Conservation (phyloP, 2,797 vertebrate species). For the Pangasius djambal region DNA sequence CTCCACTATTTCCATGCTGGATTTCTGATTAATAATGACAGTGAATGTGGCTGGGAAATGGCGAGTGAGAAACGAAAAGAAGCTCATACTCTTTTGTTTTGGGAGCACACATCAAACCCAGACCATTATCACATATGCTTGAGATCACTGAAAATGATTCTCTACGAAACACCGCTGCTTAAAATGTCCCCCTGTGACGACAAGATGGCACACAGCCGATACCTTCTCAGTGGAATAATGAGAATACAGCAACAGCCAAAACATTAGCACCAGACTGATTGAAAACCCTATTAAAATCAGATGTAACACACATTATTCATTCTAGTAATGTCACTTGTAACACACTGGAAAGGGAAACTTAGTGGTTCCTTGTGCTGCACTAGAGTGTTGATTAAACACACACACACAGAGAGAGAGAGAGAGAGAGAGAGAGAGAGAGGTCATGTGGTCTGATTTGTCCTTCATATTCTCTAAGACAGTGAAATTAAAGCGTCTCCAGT, state of each 20-base stretch:
- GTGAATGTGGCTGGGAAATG: background rate
- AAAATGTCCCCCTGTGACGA: background rate
- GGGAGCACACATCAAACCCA: background rate
- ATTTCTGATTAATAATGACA: background rate
- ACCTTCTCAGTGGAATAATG: background rate
- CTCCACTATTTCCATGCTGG: background rate
- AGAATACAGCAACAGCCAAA: background rate
- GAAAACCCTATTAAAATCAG: background rate
- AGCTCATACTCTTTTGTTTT: background rate
- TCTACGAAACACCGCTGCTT: background rate
- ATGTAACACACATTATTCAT: too few relatives aligned
- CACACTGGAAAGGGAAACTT: background rate
- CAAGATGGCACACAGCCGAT: background rate
- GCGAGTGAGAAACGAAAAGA: background rate
- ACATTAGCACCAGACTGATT: background rate
- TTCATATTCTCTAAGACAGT: constrained; percentile 2
- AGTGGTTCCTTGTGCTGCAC: background rate
- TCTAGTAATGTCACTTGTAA: background rate
- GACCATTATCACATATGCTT: background rate
- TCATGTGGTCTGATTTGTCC: background rate
- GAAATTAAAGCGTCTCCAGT: constrained; percentile 34
- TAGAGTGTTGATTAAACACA: background rate
- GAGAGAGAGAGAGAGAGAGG: constrained; percentile 1
- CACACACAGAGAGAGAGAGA: background rate
- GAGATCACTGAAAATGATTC: background rate